Percentiles rank a stretch among this genome's conserved stretches.
Conservation (phyloP, 2,888 invertebrate species). For the Dynastes tityus region DNA sequence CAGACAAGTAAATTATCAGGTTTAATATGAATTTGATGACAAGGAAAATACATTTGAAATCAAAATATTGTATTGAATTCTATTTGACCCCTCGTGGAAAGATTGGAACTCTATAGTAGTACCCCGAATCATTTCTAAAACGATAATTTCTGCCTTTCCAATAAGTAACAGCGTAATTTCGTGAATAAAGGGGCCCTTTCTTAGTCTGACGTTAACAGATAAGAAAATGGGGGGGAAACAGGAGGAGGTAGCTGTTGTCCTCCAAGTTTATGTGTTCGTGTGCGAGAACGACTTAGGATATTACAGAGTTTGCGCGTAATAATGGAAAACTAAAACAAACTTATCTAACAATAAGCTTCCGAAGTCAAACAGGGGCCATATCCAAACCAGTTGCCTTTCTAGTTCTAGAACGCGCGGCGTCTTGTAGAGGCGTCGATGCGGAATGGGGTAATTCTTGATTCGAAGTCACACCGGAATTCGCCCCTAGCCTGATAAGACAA, state of each 20-base stretch:
- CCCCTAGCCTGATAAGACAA: slow-evolving; percentile 59
- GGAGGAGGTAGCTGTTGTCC: background rate
- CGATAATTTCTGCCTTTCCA: slow-evolving; percentile 52
- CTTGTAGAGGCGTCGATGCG: slow-evolving; percentile 57
- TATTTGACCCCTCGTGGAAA: background rate
- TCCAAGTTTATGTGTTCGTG: slow-evolving; percentile 17
- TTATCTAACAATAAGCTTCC: slow-evolving; percentile 60
- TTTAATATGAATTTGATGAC: too few relatives aligned
- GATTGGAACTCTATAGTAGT: slow-evolving; percentile 9
- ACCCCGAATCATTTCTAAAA: slow-evolving; percentile 52
- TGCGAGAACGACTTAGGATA: slow-evolving; percentile 51
- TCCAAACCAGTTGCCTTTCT: slow-evolving; percentile 60
- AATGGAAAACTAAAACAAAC: slow-evolving; percentile 59
- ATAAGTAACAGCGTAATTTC: slow-evolving; percentile 54
- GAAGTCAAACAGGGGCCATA: slow-evolving; percentile 60
- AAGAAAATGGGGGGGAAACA: slow-evolving; percentile 41
- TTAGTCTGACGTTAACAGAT: slow-evolving; percentile 57
- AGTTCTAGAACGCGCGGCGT: slow-evolving; percentile 52
- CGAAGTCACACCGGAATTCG: slow-evolving; percentile 59
- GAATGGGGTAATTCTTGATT: slow-evolving; percentile 60
- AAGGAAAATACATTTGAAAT: too few relatives aligned
- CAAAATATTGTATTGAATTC: background rate
- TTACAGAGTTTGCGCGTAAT: slow-evolving; percentile 55
- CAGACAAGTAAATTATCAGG: too few relatives aligned
- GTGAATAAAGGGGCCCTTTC: slow-evolving; percentile 53